phyloP scores from a whole-genome alignment of 2,113 vertebrate species.

The Isichthys henryi region DNA sequence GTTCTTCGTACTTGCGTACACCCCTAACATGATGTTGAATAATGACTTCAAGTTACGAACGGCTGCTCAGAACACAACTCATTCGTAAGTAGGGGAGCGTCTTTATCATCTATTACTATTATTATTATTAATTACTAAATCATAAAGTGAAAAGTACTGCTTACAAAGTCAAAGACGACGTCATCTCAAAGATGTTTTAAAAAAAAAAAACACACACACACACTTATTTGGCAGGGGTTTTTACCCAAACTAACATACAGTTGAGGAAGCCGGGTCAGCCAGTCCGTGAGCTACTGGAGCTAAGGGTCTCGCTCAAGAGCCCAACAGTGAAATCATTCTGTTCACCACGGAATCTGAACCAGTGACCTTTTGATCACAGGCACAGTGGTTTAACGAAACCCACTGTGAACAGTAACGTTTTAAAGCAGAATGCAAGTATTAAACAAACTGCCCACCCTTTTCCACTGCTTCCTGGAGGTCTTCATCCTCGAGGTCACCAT shows the following conservation, averaged over 20 bases:
- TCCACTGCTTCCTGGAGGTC: not conserved
- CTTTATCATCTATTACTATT: not conserved
- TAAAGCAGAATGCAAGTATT: not conserved
- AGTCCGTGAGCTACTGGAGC: not conserved
- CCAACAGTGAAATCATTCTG: not conserved
- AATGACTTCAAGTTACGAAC: no score
- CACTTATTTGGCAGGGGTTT: no score
- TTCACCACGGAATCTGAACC: not conserved
- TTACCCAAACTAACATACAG: not conserved
- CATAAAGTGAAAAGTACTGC: not conserved
- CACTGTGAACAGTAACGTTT: not conserved
- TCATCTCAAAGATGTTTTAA: not conserved
- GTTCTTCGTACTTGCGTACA: no score
- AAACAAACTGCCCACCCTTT: not conserved
- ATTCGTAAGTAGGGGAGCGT: no score
- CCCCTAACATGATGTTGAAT: no score
- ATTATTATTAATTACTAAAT: not conserved
- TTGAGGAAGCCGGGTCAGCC: not conserved
- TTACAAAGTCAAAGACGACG: not conserved
- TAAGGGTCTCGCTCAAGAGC: not conserved
- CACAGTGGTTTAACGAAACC: not conserved
- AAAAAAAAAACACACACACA: no score
- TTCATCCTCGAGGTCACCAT: not conserved
- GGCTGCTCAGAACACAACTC: no score
- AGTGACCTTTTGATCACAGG: not conserved